Evolutionary conservation across 2,888 invertebrate species (phyloP).

Genomic region (Furcula furcula): DNA sequence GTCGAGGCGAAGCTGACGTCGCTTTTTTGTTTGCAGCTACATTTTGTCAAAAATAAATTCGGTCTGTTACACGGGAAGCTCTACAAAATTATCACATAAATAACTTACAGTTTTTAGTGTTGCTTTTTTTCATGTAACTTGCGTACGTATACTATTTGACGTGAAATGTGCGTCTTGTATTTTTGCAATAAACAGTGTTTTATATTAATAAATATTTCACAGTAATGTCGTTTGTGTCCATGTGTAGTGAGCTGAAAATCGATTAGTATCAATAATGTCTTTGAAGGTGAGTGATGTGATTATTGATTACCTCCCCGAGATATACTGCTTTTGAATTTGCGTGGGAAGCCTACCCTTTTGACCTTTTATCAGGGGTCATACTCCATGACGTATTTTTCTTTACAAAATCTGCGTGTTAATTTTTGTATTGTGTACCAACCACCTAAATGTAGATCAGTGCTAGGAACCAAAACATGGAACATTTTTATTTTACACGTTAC

Average conservation of each 20-base stretch:
- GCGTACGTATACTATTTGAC: conserved; percentile 3
- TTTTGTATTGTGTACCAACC: too few relatives aligned
- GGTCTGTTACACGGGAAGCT: conserved; percentile 13
- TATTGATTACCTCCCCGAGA: conserved; percentile 17
- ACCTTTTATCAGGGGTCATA: conserved; percentile 11
- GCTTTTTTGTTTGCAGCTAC: conserved; percentile 10
- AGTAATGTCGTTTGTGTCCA: conserved; percentile 53
- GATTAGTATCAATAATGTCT: conserved; percentile 55
- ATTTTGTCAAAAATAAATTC: conserved; percentile 18
- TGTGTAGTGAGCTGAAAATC: conserved; percentile 45
- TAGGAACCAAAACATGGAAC: too few relatives aligned
- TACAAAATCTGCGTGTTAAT: too few relatives aligned
- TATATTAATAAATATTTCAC: conserved; percentile 35
- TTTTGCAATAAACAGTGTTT: conserved; percentile 20
- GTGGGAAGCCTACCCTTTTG: conserved; percentile 23
- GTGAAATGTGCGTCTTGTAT: conserved; percentile 8
- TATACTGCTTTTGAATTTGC: conserved; percentile 23
- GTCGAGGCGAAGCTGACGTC: conserved; percentile 18
- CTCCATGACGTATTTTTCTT: background rate
- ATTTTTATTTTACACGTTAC: too few relatives aligned
- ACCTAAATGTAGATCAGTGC: too few relatives aligned
- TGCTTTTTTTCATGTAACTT: conserved; percentile 11
- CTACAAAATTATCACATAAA: conserved; percentile 16
- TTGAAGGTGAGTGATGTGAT: conserved; percentile 54
- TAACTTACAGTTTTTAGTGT: conserved; percentile 12